Conservation (phyloP, 2,888 invertebrate genomes). For the Alviniconcha strummeri region DNA sequence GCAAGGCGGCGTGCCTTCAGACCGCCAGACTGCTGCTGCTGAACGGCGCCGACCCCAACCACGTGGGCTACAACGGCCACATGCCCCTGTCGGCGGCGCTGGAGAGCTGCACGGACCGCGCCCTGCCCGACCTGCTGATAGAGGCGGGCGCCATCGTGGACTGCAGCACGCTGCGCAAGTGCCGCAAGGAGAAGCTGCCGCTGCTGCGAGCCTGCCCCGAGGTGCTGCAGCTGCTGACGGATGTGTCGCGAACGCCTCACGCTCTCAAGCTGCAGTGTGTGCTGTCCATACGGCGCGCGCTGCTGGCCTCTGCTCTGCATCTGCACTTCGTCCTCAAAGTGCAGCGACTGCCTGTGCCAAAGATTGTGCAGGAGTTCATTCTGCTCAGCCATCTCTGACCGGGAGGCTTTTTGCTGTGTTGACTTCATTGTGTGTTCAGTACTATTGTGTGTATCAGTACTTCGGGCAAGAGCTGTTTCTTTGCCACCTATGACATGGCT, state of each 20-base stretch:
- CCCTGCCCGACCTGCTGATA: conserved; percentile 54
- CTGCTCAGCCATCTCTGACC: conserved; percentile 53
- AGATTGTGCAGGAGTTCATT: conserved; percentile 56
- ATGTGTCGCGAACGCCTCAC: conserved; percentile 47
- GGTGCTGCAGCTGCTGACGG: conserved; percentile 46
- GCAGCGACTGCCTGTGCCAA: conserved; percentile 53
- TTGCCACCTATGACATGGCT: no score
- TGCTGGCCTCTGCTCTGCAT: conserved; percentile 42
- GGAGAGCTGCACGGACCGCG: conserved; percentile 45
- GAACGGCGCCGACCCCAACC: conserved; percentile 64
- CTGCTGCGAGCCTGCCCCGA: conserved; percentile 51
- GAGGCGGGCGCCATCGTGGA: conserved; percentile 56
- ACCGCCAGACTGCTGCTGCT: conserved; percentile 54
- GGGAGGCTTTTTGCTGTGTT: not conserved
- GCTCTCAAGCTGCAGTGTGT: conserved; percentile 54
- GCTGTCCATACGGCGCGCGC: conserved; percentile 48
- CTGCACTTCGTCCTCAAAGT: conserved; percentile 57
- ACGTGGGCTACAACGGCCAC: conserved; percentile 58
- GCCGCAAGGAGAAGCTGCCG: conserved; percentile 52
- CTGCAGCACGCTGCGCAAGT: conserved; percentile 49
- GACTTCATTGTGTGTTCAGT: no score
- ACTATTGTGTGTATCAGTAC: no score
- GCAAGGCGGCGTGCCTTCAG: conserved; percentile 49
- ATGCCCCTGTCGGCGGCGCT: conserved; percentile 59
- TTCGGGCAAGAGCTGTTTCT: no score